phyloP scores from a whole-genome alignment of 30 jellyfish, hydroid and myxozoan species.

The Euphysa ruthae region DNA sequence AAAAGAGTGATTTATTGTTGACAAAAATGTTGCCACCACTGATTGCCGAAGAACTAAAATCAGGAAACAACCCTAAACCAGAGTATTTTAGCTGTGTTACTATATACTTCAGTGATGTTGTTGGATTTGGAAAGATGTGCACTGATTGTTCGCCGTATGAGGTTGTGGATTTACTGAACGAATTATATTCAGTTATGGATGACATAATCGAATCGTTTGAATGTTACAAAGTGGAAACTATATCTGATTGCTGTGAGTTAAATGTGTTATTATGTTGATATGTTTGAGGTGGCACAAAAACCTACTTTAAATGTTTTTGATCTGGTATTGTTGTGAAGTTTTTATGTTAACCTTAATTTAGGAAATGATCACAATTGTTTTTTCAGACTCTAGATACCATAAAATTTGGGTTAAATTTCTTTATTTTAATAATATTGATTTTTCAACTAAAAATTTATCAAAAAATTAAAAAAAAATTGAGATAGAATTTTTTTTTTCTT shows the following conservation, averaged over 20 bases:
- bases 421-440: no score
- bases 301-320: not conserved
- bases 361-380: not conserved
- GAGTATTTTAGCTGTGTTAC: constrained; percentile 40
- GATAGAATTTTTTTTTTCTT: no score
- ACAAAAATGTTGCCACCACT: constrained; percentile 44
- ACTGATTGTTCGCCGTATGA: constrained; percentile 30
- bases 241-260: constrained; percentile 46
- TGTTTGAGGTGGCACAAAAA: not conserved
- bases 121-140: constrained; percentile 44
- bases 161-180: constrained; percentile 40
- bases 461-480: no score
- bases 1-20: constrained; percentile 24
- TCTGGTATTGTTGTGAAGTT: not conserved
- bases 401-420: no score
- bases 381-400: not conserved
- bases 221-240: constrained; percentile 46
- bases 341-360: not conserved
- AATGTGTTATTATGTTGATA: not conserved
- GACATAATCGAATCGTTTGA: constrained; percentile 43
- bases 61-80: constrained; percentile 41
- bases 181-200: constrained; percentile 42
- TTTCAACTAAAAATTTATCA: no score
- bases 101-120: constrained; percentile 40
- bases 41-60: constrained; percentile 41